Evolutionary conservation across 2,888 invertebrate genomes (phyloP).

Genomic region (Margaritifera margaritifera): DNA sequence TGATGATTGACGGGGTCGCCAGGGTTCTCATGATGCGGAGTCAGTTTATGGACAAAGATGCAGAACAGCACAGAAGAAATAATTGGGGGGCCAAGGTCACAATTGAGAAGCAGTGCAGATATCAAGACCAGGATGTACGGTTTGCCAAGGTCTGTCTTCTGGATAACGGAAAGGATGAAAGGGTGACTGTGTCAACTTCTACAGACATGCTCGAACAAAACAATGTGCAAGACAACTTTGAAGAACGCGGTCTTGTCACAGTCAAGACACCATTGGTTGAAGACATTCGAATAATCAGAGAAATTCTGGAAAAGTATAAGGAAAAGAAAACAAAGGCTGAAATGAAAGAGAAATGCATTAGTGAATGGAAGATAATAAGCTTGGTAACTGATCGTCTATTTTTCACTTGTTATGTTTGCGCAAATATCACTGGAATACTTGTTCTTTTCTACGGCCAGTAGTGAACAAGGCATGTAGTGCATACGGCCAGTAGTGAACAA

Average conservation of each 20-base stretch:
- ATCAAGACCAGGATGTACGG: slow-evolving; percentile 26
- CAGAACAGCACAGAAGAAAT: slow-evolving; percentile 26
- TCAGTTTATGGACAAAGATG: slow-evolving; percentile 52
- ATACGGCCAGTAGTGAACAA: too few relatives aligned
- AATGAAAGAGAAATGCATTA: slow-evolving; percentile 54
- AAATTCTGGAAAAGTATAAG: slow-evolving; percentile 61
- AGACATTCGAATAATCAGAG: slow-evolving; percentile 61
- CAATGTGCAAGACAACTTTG: slow-evolving; percentile 4
- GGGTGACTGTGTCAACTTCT: slow-evolving; percentile 10
- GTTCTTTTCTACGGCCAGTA: slow-evolving; percentile 57
- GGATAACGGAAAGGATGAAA: slow-evolving; percentile 52
- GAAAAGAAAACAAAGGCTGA: slow-evolving; percentile 63
- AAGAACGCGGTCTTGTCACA: slow-evolving; percentile 8
- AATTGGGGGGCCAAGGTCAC: slow-evolving; percentile 24
- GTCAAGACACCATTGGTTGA: slow-evolving; percentile 28
- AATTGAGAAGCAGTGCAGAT: slow-evolving; percentile 19
- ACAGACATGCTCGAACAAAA: slow-evolving; percentile 9
- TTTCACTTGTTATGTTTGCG: slow-evolving; percentile 62
- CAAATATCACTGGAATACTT: slow-evolving; percentile 61
- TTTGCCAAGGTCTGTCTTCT: slow-evolving; percentile 44
- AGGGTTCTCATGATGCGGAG: slow-evolving; percentile 49
- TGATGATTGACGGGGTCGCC: slow-evolving; percentile 62
- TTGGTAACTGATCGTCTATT: slow-evolving; percentile 66
- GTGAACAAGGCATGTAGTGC: too few relatives aligned
- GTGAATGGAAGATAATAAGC: slow-evolving; percentile 68